Evolutionary conservation across 2,797 vertebrate species (phyloP).

Genomic region (Otolemur crassicaudatus): DNA sequence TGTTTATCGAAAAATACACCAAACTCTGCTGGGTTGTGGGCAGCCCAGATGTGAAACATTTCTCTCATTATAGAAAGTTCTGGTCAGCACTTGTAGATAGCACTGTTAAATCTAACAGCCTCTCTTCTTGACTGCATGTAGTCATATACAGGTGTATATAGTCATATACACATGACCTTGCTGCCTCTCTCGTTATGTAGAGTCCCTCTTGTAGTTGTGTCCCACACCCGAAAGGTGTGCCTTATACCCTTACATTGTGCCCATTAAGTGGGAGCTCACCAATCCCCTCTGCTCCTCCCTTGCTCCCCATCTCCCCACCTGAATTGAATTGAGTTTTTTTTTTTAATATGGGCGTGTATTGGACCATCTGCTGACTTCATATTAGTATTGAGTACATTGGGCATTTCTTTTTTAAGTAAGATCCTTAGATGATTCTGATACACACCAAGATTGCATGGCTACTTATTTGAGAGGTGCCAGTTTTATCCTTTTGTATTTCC

Average conservation of each 20-base stretch:
- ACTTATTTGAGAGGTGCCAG: not conserved
- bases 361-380: no score
- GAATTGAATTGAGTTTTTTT: no score
- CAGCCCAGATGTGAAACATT: not conserved
- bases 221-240: no score
- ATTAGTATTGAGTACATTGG: no score
- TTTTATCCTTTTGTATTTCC: slow-evolving; percentile 29
- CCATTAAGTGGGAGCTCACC: no score
- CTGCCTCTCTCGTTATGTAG: no score
- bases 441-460: not conserved
- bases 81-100: not conserved
- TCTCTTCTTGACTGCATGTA: not conserved
- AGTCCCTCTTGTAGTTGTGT: no score
- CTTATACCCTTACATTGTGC: no score
- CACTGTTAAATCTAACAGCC: not conserved
- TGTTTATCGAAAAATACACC: not conserved
- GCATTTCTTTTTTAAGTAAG: not conserved
- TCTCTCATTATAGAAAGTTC: not conserved
- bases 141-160: not conserved
- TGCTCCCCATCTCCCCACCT: no score
- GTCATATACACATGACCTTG: not conserved
- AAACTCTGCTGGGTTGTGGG: not conserved
- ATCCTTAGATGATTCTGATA: not conserved
- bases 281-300: no score
- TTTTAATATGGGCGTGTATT: no score